Conservation (phyloP, 2,888 invertebrate species). For the Yponomeuta cagnagella region DNA sequence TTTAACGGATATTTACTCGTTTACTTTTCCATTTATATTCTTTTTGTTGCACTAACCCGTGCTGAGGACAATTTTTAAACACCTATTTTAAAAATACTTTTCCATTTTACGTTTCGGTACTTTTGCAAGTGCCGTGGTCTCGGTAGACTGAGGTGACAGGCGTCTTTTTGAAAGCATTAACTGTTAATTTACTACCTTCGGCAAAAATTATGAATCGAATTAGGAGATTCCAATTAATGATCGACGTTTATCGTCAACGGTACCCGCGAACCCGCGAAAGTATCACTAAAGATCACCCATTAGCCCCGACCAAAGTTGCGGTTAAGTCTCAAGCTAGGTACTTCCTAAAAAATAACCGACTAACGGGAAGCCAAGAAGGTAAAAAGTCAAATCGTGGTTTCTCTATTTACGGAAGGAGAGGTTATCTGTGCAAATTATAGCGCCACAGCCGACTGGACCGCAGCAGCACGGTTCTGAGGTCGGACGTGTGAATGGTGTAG, state of each 20-base stretch:
- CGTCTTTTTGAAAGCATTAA: too few relatives aligned
- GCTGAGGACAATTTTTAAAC: too few relatives aligned
- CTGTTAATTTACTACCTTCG: too few relatives aligned
- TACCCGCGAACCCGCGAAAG: not conserved
- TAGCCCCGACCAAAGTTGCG: not conserved
- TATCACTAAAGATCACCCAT: not conserved
- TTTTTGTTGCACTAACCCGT: too few relatives aligned
- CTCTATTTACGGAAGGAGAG: constrained; percentile 68
- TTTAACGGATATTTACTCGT: too few relatives aligned
- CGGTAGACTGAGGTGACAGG: too few relatives aligned
- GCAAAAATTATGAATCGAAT: not conserved
- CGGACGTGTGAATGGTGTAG: not conserved
- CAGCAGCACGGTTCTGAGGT: not conserved
- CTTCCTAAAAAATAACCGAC: not conserved
- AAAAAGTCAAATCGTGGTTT: constrained; percentile 62
- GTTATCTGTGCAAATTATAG: constrained; percentile 52
- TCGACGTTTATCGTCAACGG: constrained; percentile 18
- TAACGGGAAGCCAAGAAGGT: not conserved
- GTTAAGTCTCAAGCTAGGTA: not conserved
- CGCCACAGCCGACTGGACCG: constrained; percentile 19
- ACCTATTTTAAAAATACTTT: too few relatives aligned
- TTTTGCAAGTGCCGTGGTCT: too few relatives aligned
- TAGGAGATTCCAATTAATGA: constrained; percentile 31
- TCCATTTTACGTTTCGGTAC: too few relatives aligned
- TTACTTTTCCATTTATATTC: too few relatives aligned